phyloP scores from a whole-genome alignment of 2,113 vertebrate species.

The Cichladusa arquata region DNA sequence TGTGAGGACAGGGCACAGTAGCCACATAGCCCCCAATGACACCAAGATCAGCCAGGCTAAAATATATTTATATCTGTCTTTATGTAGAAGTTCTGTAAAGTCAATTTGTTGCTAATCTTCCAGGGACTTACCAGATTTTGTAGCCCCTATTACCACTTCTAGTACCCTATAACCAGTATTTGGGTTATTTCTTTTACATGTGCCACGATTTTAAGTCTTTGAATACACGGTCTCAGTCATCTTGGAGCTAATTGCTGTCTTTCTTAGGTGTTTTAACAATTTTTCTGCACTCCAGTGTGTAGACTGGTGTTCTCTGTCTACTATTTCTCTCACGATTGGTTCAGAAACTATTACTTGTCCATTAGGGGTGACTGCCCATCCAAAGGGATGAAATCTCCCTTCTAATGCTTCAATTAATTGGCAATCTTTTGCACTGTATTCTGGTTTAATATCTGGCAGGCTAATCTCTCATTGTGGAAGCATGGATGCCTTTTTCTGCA shows the following conservation, averaged over 20 bases:
- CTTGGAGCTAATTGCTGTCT: neutral
- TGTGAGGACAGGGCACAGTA: rapidly evolving
- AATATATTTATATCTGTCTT: neutral
- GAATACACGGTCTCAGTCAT: neutral
- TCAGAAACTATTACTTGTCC: neutral
- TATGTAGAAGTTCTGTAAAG: neutral
- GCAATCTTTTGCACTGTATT: neutral
- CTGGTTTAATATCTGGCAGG: neutral
- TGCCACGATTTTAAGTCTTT: neutral
- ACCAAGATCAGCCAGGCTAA: neutral
- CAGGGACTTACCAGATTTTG: neutral
- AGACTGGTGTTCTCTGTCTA: neutral
- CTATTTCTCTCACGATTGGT: neutral
- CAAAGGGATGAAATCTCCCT: neutral
- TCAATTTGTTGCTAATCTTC: neutral
- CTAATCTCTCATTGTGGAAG: neutral
- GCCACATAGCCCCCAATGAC: rapidly evolving
- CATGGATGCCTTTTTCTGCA: neutral
- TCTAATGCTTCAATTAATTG: neutral
- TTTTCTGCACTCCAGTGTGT: neutral
- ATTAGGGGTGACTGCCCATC: neutral
- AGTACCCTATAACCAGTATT: neutral
- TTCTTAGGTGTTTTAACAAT: neutral
- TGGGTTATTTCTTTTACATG: neutral
- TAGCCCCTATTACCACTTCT: neutral